phyloP scores from a whole-genome alignment of 2,797 vertebrate species.

The Sus cebifrons region DNA sequence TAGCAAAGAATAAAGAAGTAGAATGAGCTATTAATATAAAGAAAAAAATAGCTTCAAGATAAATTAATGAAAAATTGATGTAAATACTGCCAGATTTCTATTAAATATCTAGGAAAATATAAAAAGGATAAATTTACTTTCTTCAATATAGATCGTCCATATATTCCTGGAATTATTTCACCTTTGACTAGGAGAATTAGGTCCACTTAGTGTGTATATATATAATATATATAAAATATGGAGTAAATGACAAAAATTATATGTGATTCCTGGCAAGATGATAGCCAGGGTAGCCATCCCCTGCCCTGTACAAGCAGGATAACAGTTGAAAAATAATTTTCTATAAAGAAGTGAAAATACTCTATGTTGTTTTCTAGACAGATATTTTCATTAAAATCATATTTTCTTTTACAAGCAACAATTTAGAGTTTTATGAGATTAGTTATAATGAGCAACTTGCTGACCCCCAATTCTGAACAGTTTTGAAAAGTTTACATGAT shows the following conservation, averaged over 20 bases:
- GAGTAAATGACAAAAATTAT: background rate
- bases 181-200: background rate
- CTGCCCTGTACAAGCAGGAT: background rate
- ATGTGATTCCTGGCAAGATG: background rate
- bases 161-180: background rate
- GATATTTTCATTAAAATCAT: background rate
- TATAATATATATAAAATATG: background rate
- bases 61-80: background rate
- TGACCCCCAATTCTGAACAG: background rate
- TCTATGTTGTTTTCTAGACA: background rate
- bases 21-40: background rate
- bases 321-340: constrained; percentile 31
- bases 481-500: constrained; percentile 41
- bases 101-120: constrained; percentile 12
- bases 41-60: background rate
- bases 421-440: constrained; percentile 46
- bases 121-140: background rate
- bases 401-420: constrained; percentile 18
- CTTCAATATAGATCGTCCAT: background rate
- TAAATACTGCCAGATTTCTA: background rate
- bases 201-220: background rate
- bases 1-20: background rate
- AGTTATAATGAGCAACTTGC: constrained; percentile 31
- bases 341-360: background rate
- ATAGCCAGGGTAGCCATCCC: background rate